Conservation (phyloP, 2,113 vertebrate species). For the Nyctereutes procyonoides region DNA sequence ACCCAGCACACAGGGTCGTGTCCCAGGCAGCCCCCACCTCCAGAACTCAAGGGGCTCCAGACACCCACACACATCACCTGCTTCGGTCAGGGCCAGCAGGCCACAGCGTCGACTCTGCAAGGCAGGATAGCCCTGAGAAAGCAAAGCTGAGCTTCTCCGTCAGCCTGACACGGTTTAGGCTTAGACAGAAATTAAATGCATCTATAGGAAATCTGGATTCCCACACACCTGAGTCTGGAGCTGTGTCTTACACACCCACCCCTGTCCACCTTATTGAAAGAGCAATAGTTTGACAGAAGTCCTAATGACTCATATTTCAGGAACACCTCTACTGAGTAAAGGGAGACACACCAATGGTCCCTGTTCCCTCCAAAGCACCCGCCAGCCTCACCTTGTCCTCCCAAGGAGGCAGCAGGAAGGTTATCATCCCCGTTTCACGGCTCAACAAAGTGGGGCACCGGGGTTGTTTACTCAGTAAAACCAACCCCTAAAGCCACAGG, state of each 20-base stretch:
- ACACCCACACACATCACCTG: rapidly evolving
- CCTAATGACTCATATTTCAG: not conserved
- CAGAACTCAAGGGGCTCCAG: not conserved
- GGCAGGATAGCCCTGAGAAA: not conserved
- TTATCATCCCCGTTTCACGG: not conserved
- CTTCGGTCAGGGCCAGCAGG: no score
- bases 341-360: not conserved
- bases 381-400: not conserved
- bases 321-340: not conserved
- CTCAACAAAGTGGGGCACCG: not conserved
- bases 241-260: not conserved
- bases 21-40: not conserved
- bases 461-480: not conserved
- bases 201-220: not conserved
- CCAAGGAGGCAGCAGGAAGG: not conserved
- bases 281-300: not conserved
- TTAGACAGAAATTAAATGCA: not conserved
- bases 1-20: not conserved
- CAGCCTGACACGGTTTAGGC: not conserved
- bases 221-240: not conserved
- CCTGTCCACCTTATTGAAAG: not conserved
- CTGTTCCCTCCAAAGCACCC: not conserved
- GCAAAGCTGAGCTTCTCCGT: not conserved
- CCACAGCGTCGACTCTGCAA: rapidly evolving
- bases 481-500: not conserved